phyloP scores from a whole-genome alignment of 1,140 invertebrate species.

The Trachelipus rathkii region DNA sequence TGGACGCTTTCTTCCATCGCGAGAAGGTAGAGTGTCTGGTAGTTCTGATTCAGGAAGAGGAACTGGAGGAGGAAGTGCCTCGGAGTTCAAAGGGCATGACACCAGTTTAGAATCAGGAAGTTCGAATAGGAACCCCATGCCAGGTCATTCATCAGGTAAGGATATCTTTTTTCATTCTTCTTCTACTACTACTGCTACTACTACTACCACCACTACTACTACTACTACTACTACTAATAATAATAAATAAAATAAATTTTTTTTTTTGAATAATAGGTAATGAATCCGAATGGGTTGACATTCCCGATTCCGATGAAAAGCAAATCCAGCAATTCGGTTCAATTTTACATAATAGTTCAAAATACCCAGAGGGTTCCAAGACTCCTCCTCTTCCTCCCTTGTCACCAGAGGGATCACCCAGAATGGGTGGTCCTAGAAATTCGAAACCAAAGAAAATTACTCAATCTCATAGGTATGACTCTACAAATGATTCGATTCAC shows the following conservation, averaged over 20 bases:
- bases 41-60: conserved; percentile 53
- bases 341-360: neutral
- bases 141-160: conserved; percentile 42
- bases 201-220: too few relatives aligned
- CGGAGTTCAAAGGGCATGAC: conserved; percentile 43
- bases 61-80: conserved; percentile 46
- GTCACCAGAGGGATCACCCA: conserved; percentile 60
- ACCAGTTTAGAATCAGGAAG: conserved; percentile 49
- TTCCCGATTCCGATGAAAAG: conserved; percentile 71
- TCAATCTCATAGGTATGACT: neutral
- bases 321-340: conserved; percentile 66
- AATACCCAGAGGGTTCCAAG: neutral
- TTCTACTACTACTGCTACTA: neutral
- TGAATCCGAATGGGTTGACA: conserved; percentile 76
- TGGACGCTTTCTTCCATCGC: conserved; percentile 22
- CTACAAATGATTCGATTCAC: too few relatives aligned
- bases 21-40: conserved; percentile 42
- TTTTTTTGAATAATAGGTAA: conserved; percentile 51
- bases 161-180: neutral
- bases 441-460: conserved; percentile 2
- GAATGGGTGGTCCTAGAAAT: neutral
- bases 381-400: conserved; percentile 71
- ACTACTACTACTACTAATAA: too few relatives aligned
- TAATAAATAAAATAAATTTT: too few relatives aligned
- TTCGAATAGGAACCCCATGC: conserved; percentile 30